Evolutionary conservation across 2,113 vertebrate species (phyloP).

Genomic region (Prionailurus viverrinus): DNA sequence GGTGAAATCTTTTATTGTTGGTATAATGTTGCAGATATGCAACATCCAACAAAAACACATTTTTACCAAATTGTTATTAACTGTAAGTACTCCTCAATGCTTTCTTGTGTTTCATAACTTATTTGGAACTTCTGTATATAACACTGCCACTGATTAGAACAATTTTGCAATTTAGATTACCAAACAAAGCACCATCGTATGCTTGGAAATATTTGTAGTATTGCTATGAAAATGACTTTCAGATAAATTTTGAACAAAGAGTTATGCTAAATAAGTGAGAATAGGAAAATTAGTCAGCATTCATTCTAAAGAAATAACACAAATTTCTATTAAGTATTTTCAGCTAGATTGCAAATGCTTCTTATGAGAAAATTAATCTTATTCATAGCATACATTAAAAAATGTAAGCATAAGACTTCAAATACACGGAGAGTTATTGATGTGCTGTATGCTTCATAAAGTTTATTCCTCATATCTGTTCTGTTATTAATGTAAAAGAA

Average conservation of each 20-base stretch:
- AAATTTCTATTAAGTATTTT: constrained; percentile 63
- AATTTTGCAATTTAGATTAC: not conserved
- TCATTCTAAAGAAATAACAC: constrained; percentile 44
- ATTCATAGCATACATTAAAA: constrained; percentile 64
- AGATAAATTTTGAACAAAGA: constrained; percentile 55
- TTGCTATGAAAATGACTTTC: not conserved
- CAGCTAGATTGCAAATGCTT: constrained; percentile 26
- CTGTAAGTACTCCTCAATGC: not conserved
- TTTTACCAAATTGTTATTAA: not conserved
- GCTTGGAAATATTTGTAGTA: constrained; percentile 35
- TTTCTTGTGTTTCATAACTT: not conserved
- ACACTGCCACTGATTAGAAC: not conserved
- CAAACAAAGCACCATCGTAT: not conserved
- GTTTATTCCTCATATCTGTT: constrained; percentile 70
- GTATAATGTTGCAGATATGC: not conserved
- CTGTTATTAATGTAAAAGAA: constrained; percentile 60
- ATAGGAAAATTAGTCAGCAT: constrained; percentile 46
- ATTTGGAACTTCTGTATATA: not conserved
- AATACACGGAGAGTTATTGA: constrained; percentile 56
- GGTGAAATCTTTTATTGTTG: not conserved
- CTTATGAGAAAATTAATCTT: constrained; percentile 60
- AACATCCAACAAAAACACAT: not conserved
- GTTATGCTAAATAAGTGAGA: constrained; percentile 45
- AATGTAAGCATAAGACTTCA: constrained; percentile 27
- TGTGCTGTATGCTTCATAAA: constrained; percentile 64